phyloP scores from a whole-genome alignment of 2,888 invertebrate genomes.

The Hemicrepidius hirtus region DNA sequence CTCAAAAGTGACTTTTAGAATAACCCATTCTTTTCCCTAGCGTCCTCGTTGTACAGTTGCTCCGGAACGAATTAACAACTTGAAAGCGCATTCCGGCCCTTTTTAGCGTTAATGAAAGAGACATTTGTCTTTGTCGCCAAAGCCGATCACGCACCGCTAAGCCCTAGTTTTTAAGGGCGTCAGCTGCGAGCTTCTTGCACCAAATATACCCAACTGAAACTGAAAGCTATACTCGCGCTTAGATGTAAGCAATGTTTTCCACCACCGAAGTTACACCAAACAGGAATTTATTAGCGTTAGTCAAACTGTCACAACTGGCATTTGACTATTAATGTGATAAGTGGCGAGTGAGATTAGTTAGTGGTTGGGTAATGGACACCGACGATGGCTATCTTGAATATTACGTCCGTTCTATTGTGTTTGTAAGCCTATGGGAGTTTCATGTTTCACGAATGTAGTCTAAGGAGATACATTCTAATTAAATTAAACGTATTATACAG shows the following conservation, averaged over 20 bases:
- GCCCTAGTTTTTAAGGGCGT: slow-evolving; percentile 26
- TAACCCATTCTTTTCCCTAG: slow-evolving; percentile 13
- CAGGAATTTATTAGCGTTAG: slow-evolving; percentile 1
- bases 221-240: too few species aligned
- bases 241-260: too few species aligned
- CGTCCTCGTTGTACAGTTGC: slow-evolving; percentile 16
- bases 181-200: slow-evolving; percentile 16
- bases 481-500: too few species aligned
- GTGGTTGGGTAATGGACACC: not conserved
- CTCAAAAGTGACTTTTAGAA: slow-evolving; percentile 1
- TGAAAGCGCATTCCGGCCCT: slow-evolving; percentile 25
- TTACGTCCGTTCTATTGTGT: not conserved
- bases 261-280: not conserved
- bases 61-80: slow-evolving; percentile 29
- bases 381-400: not conserved
- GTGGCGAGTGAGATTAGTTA: slow-evolving; percentile 13
- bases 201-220: too few species aligned
- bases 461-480: too few species aligned
- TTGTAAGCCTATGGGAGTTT: too few species aligned
- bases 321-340: slow-evolving; percentile 5
- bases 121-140: slow-evolving; percentile 34
- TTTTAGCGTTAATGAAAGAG: slow-evolving; percentile 34
- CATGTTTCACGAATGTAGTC: too few species aligned
- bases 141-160: slow-evolving; percentile 30
- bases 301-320: slow-evolving; percentile 6